A percentile compares a stretch with the other conserved stretches of the same genome.
phyloP scores from a whole-genome alignment of 2,888 invertebrate species.

The Brachypalpus laphriformis region DNA sequence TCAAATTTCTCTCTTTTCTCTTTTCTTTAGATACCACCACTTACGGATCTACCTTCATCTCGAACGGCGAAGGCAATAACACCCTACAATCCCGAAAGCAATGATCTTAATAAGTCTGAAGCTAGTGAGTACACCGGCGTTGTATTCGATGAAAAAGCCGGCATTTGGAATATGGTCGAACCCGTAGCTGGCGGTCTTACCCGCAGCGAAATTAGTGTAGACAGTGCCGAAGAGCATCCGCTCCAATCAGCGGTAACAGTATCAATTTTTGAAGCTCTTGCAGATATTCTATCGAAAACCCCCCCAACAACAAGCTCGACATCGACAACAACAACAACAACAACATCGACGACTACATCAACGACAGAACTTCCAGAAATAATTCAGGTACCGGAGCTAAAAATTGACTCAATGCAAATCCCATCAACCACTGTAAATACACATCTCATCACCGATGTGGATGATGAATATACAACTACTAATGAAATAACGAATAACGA shows the following conservation, averaged over 20 bases:
- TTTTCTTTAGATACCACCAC: constrained; percentile 17
- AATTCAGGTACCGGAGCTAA: constrained; percentile 75
- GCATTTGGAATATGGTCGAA: constrained; percentile 75
- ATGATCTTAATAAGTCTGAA: constrained; percentile 6
- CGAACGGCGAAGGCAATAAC: constrained; percentile 9
- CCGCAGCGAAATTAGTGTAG: constrained; percentile 83
- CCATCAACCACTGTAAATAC: constrained; percentile 74
- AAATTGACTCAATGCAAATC: constrained; percentile 49
- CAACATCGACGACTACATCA: constrained; percentile 75
- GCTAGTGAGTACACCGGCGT: constrained; percentile 33
- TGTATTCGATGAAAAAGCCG: constrained; percentile 53
- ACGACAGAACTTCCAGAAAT: constrained; percentile 75
- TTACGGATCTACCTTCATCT: not conserved
- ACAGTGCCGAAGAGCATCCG: constrained; percentile 81
- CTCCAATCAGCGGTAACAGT: constrained; percentile 80
- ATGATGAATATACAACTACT: constrained; percentile 75
- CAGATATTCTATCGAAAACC: constrained; percentile 83
- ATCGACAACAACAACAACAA: constrained; percentile 74
- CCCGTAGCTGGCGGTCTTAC: constrained; percentile 76
- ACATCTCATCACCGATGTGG: constrained; percentile 68
- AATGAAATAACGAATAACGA: constrained; percentile 75
- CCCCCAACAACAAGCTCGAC: constrained; percentile 74
- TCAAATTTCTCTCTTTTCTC: not conserved
- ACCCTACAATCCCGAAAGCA: constrained; percentile 15
- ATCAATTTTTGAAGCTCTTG: constrained; percentile 85